Base-by-base conservation (phyloP, 2,888 invertebrate genomes). In the Apotomis turbidana region DNA sequence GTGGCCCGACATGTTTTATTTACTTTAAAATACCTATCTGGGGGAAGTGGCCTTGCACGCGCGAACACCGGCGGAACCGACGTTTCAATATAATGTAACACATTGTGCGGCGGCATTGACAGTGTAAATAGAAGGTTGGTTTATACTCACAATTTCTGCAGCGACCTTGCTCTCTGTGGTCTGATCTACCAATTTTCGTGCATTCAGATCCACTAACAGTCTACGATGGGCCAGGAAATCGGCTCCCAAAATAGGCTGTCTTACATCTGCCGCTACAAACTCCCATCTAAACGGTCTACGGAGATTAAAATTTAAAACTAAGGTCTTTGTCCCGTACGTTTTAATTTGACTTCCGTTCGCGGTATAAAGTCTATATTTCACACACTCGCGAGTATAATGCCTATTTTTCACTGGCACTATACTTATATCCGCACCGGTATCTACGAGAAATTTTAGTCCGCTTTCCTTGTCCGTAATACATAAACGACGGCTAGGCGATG, bases 331-430 rank as follows among this genome's bases (percentile, higher is more conserved):
- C n/a, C 74, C 72, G 36, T 72, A 76, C 15, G 75, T 75, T 27
- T 62, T 68, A 41, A 76, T 76, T 64, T 64, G 67, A 9, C 51
- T 72, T 5, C 74, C 74, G 59, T 76, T 76, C 0, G 74, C 76
- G 5, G 74, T 74, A 41, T 73, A 75, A 8, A 74, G 52, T 62
- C 70, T 73, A 58, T 71, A 71, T 64, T 59, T 55, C 66, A 36
- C 38, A 36, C 59, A 59, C 41, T 59, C 41, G 41, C 41, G 8
- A 38, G 10, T n/a, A 59, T 41, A 59, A n/a, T 36, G 9, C 10
- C 38, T 36, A 5, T 59, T 38, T n/a, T 10, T 59, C n/a, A 12
- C 36, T 36, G 59, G 59, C 12, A 59, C 8, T 6, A 59, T 41
- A 6, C 38, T 36, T 36, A 54, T 13, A 54, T 54, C 54, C n/a